These are phyloP conservation scores for Drymonia ruficornis DNA, from an alignment of 2,888 invertebrate species.

Conservation along the genomic window DNA sequence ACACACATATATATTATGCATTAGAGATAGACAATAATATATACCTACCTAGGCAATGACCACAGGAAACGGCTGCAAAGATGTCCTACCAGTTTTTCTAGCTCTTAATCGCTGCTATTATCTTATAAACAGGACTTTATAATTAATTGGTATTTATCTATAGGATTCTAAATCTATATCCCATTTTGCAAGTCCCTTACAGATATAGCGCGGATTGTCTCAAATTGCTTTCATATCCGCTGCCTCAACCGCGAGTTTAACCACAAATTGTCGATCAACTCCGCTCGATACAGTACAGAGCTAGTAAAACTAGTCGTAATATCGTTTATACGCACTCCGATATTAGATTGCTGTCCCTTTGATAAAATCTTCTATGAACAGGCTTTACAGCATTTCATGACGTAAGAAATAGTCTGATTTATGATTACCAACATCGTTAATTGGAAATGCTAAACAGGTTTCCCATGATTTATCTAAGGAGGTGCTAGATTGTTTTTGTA, in stretches of 20 bases:
- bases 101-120: background rate
- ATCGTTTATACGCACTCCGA: background rate
- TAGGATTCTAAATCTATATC: background rate
- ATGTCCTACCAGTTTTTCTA: background rate
- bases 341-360: constrained; percentile 3
- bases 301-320: constrained; percentile 4
- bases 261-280: constrained; percentile 51
- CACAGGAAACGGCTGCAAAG: background rate
- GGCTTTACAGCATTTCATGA: background rate
- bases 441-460: background rate
- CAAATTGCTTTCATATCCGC: constrained; percentile 61
- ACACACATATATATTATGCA: background rate
- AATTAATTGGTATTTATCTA: background rate
- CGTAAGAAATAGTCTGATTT: background rate
- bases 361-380: constrained; percentile 5
- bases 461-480: background rate
- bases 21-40: background rate
- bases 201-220: constrained; percentile 36
- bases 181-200: constrained; percentile 22
- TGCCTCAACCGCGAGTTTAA: constrained; percentile 47
- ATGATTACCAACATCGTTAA: background rate
- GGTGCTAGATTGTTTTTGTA: background rate
- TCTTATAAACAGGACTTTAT: background rate
- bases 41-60: background rate
- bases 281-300: constrained; percentile 30